Evolutionary conservation across 2,113 vertebrate genomes (phyloP).

Genomic region (Oryzias melastigma): DNA sequence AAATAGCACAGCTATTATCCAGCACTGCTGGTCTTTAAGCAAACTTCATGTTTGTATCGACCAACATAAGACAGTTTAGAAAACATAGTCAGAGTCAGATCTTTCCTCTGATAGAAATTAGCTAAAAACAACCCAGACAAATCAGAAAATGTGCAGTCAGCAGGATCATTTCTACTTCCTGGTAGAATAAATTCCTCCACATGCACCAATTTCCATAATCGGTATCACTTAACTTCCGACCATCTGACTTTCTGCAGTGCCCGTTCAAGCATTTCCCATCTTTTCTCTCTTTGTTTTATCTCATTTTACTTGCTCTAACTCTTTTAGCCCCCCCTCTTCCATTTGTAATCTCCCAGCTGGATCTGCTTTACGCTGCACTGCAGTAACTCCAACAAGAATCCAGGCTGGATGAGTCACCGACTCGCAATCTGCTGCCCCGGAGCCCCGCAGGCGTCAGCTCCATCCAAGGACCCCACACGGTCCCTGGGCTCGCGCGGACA

Average conservation of each 20-base stretch:
- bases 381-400: slow-evolving; percentile 52
- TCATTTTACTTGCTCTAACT: slow-evolving; percentile 27
- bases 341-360: slow-evolving; percentile 70
- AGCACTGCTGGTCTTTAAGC: too few species aligned
- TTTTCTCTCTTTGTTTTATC: background rate
- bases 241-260: slow-evolving; percentile 10
- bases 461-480: slow-evolving; percentile 41
- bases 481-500: background rate
- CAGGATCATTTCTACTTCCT: slow-evolving; percentile 1
- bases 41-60: too few species aligned
- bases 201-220: background rate
- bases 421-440: slow-evolving; percentile 66
- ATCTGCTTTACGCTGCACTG: slow-evolving; percentile 66
- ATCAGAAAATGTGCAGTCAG: background rate
- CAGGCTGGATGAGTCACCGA: slow-evolving; percentile 66
- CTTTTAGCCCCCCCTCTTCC: slow-evolving; percentile 37
- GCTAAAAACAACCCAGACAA: too few species aligned
- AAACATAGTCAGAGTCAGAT: too few species aligned
- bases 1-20: too few species aligned
- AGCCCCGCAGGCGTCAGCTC: slow-evolving; percentile 42
- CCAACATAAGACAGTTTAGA: too few species aligned
- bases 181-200: slow-evolving; percentile 10
- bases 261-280: slow-evolving; percentile 22
- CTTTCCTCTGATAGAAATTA: too few species aligned
- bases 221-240: slow-evolving; percentile 17